A percentile compares a stretch with the other conserved stretches of the same genome.
phyloP scores from a whole-genome alignment of 2,113 vertebrate species.

The Chlamydotis undulata region DNA sequence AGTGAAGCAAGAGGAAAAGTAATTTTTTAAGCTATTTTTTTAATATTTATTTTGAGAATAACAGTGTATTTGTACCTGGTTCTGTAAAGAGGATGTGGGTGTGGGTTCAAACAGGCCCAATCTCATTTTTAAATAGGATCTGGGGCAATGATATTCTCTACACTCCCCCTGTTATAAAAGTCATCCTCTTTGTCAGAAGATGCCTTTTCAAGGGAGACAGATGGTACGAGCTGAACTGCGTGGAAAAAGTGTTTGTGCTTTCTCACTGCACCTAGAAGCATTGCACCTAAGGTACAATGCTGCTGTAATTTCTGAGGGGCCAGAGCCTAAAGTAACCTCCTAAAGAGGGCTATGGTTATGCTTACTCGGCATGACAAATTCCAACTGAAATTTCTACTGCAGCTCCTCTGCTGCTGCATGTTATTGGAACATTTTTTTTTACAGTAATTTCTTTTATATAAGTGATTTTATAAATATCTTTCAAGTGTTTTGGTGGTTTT shows the following conservation, averaged over 20 bases:
- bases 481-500: background rate
- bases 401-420: background rate
- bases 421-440: background rate
- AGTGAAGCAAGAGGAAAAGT: background rate
- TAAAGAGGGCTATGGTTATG: background rate
- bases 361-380: background rate
- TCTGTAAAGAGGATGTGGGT: background rate
- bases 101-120: background rate
- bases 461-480: background rate
- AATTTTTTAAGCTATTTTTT: background rate
- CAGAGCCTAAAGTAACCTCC: background rate
- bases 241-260: conserved; percentile 29
- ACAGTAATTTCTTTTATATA: background rate
- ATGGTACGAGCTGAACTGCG: conserved; percentile 36
- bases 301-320: background rate
- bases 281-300: background rate
- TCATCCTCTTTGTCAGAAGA: background rate
- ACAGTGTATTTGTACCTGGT: background rate
- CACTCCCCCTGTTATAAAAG: background rate
- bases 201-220: conserved; percentile 42
- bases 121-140: conserved; percentile 13
- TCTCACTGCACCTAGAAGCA: conserved; percentile 10
- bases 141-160: background rate
- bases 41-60: background rate
- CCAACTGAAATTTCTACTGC: background rate